Evolutionary conservation across 1,140 invertebrate species (phyloP), one percentile per base, ranked within the genome.

Genomic region (Papilio machaon): DNA sequence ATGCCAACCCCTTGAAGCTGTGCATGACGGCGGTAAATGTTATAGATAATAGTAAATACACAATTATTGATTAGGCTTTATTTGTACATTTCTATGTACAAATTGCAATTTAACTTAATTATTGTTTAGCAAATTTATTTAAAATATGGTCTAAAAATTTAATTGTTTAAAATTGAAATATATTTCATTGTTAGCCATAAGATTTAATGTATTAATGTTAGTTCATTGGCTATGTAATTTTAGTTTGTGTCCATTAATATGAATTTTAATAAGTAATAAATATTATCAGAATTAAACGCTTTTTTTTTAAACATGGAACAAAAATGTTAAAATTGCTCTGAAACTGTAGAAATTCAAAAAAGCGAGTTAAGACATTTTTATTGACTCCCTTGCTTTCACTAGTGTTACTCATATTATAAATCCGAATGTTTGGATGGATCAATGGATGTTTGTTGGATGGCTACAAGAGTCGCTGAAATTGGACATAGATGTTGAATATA

Each of bases 161-260:
- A 30, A 23, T 13, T 23, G 10, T 5, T 35, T 38, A 35, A 35
- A 70, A 70, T 35, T 70, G 6, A 70, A 35, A 15, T 30, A 70
- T 70, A 38, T 70, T 17, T 35, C 23, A 35, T 30, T 13, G 38
- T 38, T 70, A 70, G 64, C 23, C 30, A 70, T 35, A 70, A 70
- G 23, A 35, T 70, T 35, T 10, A 70, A 15, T 70, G 23, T 70
- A 70, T 38, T 35, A 17, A 35, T 35, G 64, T 70, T 38, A 30
- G 30, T 70, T 35, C 13, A 70, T 70, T 70, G 23, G 64, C 64
- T 70, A 15, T 70, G 30, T 70, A 70, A 70, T 70, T 64, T 64
- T 64, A 64, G 60, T 64, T 70, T 70, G 30, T 70, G 64, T 35
- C 64, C 10, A 17, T 38, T 70, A 30, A 35, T 70, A 10, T 15